Percentiles rank a stretch among this genome's conserved stretches.
These are phyloP conservation scores for Pollicipes pollicipes DNA, from an alignment of 1,140 invertebrate genomes.

Conservation along the genomic window DNA sequence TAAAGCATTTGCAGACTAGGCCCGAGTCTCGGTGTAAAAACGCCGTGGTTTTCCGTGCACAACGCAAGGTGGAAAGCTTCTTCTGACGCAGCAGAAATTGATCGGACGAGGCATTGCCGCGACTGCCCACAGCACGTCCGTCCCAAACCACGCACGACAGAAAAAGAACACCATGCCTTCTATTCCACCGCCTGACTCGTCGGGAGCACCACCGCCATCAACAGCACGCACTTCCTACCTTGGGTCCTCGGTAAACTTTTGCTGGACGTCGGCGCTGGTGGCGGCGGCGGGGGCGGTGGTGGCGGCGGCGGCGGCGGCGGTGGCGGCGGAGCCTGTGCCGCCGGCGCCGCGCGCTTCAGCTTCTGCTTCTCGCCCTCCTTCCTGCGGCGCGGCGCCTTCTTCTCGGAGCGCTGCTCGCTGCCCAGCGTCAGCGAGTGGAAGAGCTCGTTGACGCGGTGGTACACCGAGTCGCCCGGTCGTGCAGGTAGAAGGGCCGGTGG, in stretches of 20 bases:
- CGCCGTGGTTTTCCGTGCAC: too few relatives aligned
- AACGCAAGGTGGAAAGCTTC: too few relatives aligned
- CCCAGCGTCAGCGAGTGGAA: constrained; percentile 34
- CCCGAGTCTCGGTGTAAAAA: too few relatives aligned
- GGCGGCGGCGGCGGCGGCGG: too few relatives aligned
- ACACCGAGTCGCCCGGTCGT: constrained; percentile 56
- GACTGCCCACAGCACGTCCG: too few relatives aligned
- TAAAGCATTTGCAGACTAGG: too few relatives aligned
- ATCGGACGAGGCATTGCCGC: too few relatives aligned
- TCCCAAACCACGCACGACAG: too few relatives aligned
- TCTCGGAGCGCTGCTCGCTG: background rate
- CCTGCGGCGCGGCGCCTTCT: background rate
- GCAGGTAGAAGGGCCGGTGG: constrained; percentile 49
- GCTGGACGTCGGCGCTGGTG: background rate
- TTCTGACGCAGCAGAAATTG: too few relatives aligned
- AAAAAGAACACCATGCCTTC: too few relatives aligned
- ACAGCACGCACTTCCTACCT: background rate
- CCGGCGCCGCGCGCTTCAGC: background rate
- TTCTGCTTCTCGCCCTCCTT: background rate
- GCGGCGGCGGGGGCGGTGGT: background rate
- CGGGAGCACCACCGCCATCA: too few relatives aligned
- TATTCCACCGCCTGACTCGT: too few relatives aligned
- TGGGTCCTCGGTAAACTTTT: background rate
- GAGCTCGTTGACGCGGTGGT: constrained; percentile 55
- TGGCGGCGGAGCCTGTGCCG: background rate